Base-by-base conservation (phyloP, 1,140 invertebrate species). In the Stegodyphus dumicola region DNA sequence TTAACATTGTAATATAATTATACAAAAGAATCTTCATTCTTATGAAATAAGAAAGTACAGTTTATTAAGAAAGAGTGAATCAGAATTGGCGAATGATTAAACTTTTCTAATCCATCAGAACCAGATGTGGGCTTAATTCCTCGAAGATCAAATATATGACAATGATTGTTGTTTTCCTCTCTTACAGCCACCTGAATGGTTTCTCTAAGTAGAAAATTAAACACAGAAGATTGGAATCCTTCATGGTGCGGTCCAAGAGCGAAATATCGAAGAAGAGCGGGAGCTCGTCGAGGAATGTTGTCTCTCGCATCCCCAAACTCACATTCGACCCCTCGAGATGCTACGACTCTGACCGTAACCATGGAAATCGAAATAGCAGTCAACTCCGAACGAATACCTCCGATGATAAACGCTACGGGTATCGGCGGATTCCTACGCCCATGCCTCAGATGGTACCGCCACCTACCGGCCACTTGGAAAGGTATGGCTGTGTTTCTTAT, bases 281-380 rank as follows among this genome's bases (percentile, higher is more conserved):
- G 3, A 33, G 33, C 33, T 33, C 33, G 33, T 33, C 33, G 33
- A 33, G 33, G 33, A 33, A 33, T 71, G 67, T 65, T 15, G 54
- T 69, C 17, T 81, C 78, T 18, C 78, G 78, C 33, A 81, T 81
- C 53, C 78, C 78, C 53, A 81, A 81, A 65, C 18, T 81, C 53
- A 81, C 78, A 67, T 73, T 73, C 54, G 78, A 81, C 78, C 78
- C 78, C 11, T 18, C 51, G 54, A 81, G 70, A 81, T 48, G 69
- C 11, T 73, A n/a, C 54, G 33, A 33, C 33, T 33, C 33, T 33
- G 78, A 33, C 11, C 66, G 78, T 81, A 33, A 51, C 67, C 69
- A 81, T 81, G 78, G 78, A 15, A 54, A 81, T 18, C 51, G 67
- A 56, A 80, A 60, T 48, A 67, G 53, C 33, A 17, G n/a, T 2